phyloP scores from a whole-genome alignment of 2,797 vertebrate species.

The Ataeniobius toweri region DNA sequence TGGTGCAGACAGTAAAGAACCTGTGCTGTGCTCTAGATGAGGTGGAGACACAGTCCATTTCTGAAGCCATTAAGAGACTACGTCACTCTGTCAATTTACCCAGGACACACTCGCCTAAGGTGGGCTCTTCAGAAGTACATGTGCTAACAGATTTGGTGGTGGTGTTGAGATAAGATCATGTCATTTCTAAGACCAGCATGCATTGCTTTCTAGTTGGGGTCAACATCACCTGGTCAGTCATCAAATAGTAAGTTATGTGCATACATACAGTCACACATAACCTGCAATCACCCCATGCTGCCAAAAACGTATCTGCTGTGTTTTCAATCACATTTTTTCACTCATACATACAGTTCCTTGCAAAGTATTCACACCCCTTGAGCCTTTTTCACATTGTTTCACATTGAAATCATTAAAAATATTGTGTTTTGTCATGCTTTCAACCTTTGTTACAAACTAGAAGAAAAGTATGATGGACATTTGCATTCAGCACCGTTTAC shows the following conservation, averaged over 20 bases:
- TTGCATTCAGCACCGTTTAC: neutral
- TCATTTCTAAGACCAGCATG: slow-evolving; percentile 13
- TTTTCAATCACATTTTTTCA: neutral
- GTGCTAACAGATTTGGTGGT: neutral
- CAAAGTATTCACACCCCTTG: neutral
- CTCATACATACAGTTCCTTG: neutral
- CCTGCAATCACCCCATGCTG: neutral
- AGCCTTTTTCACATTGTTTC: neutral
- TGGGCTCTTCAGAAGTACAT: slow-evolving; percentile 56
- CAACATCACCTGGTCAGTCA: slow-evolving; percentile 73
- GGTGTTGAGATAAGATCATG: neutral
- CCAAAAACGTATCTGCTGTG: too few relatives aligned
- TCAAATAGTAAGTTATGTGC: slow-evolving; percentile 74
- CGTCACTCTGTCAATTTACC: slow-evolving; percentile 89
- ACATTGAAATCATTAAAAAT: neutral
- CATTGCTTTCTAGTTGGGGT: slow-evolving; percentile 75
- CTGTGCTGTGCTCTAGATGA: slow-evolving; percentile 91
- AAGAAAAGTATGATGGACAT: neutral
- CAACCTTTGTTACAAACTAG: neutral
- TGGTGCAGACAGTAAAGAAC: slow-evolving; percentile 91
- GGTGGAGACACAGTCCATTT: slow-evolving; percentile 90
- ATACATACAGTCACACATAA: neutral
- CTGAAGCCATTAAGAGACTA: slow-evolving; percentile 88
- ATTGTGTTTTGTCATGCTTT: neutral
- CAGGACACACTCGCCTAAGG: slow-evolving; percentile 85